Evolutionary conservation across 2,888 invertebrate genomes (phyloP).

Genomic region (Heterodera filipjevi): DNA sequence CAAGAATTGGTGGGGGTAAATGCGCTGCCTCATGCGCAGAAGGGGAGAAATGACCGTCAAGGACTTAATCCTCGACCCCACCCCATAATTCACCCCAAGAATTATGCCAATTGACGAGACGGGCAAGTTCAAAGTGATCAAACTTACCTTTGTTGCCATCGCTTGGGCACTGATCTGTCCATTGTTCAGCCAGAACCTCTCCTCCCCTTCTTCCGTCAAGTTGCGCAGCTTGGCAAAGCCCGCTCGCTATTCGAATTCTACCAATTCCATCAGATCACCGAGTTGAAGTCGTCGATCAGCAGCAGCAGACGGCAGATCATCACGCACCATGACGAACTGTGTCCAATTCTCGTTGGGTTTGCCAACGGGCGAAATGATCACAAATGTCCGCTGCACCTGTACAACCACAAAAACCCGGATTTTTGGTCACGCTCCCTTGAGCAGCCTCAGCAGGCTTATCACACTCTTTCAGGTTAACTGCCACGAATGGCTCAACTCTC

Average conservation of each 20-base stretch:
- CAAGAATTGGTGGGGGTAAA: neutral
- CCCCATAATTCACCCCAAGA: slow-evolving; percentile 4
- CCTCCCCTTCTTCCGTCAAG: neutral
- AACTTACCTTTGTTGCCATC: neutral
- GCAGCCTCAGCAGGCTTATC: neutral
- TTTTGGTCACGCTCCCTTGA: neutral
- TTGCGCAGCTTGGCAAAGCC: slow-evolving; percentile 1
- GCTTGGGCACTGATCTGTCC: slow-evolving; percentile 11
- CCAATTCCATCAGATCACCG: slow-evolving; percentile 13
- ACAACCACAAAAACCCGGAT: neutral
- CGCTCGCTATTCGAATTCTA: neutral
- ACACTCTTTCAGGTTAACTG: neutral
- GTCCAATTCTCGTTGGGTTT: neutral
- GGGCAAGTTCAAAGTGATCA: neutral
- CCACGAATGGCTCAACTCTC: neutral
- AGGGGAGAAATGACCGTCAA: neutral
- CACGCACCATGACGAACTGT: neutral
- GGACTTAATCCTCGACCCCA: neutral
- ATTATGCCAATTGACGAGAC: neutral
- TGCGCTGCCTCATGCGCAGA: neutral
- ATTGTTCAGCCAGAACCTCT: neutral
- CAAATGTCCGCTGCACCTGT: neutral
- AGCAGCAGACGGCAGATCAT: neutral
- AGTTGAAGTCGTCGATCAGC: neutral
- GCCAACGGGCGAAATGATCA: neutral